phyloP scores from a whole-genome alignment of 2,888 invertebrate species.

The Clistopyga incitator region DNA sequence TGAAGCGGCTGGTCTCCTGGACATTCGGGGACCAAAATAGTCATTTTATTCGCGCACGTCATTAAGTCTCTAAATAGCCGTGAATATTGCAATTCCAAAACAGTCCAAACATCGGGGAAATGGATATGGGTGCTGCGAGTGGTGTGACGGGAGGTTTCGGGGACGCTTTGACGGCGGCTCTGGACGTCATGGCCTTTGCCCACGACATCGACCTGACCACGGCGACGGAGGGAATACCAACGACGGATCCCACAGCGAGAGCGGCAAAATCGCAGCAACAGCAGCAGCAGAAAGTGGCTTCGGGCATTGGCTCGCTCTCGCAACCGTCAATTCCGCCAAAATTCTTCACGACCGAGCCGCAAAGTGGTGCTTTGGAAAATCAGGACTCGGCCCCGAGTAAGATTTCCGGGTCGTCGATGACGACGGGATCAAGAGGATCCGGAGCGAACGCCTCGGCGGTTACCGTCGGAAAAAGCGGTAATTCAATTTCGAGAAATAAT shows the following conservation, averaged over 20 bases:
- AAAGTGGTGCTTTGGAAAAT: conserved; percentile 59
- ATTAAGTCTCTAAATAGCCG: too few species aligned
- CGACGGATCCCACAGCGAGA: conserved; percentile 70
- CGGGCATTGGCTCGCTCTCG: conserved; percentile 54
- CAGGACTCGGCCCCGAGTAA: conserved; percentile 51
- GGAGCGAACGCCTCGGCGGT: conserved; percentile 19
- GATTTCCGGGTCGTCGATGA: conserved; percentile 49
- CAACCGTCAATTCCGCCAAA: conserved; percentile 58
- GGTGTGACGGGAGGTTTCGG: conserved; percentile 84
- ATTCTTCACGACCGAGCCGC: conserved; percentile 60
- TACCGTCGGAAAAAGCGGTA: conserved; percentile 27
- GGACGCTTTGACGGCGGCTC: conserved; percentile 90
- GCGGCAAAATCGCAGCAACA: conserved; percentile 66
- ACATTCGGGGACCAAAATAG: too few species aligned
- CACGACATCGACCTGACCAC: conserved; percentile 88
- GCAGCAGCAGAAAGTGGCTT: conserved; percentile 59
- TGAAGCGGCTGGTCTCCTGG: too few species aligned
- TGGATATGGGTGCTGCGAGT: conserved; percentile 71
- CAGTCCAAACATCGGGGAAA: conserved; percentile 72
- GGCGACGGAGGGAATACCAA: conserved; percentile 76
- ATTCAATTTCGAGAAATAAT: not conserved
- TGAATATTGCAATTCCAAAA: not conserved
- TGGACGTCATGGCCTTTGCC: conserved; percentile 94
- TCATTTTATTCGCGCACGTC: too few species aligned
- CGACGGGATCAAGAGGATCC: conserved; percentile 36